Base-by-base conservation (phyloP, 64 coral and sea anemone species). In the Stichodactyla helianthus region DNA sequence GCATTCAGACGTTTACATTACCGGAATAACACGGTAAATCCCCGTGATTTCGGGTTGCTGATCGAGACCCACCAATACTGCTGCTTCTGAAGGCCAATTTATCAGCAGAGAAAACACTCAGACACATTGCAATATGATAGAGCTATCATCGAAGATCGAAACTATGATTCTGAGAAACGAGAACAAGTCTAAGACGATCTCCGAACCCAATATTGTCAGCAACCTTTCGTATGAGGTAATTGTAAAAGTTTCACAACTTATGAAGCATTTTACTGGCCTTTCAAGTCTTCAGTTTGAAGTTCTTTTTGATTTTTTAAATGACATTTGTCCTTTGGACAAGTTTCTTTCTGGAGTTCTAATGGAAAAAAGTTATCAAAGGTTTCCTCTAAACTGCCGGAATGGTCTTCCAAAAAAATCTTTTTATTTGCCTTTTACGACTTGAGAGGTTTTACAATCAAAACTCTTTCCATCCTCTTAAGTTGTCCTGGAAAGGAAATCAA, bases 381-480 rank as follows among this genome's bases (percentile, higher is more conserved):
- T n/a, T n/a, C n/a, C n/a, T n/a, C n/a, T n/a, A n/a, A n/a, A n/a
- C n/a, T n/a, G n/a, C n/a, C n/a, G n/a, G n/a, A n/a, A n/a, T n/a
- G n/a, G n/a, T n/a, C n/a, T n/a, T n/a, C n/a, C n/a, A n/a, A n/a
- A n/a, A n/a, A n/a, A 91, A 91, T 51, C 77, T 91, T n/a, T 87
- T 78, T 86, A 91, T 91, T 82, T 92, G 68, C 76, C 91, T 92
- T 35, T 14, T 88, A 25, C 77, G 86, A 85, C 80, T 92, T 71
- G 56, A 92, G 20, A 85, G 91, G 91, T 58, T 92, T 92, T 83
- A 88, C 59, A n/a, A 85, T 88, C 53, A 92, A 87, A 83, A 87
- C 85, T 71, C 27, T 92, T 13, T 86, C 90, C 22, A 31, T 71
- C 53, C 18, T 92, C 16, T 71, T 92, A 60, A 91, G 89, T 50